Percentiles rank a stretch among this genome's conserved stretches.
Evolutionary conservation across 2,113 vertebrate genomes (phyloP).

Genomic region (Laterallus jamaicensis): DNA sequence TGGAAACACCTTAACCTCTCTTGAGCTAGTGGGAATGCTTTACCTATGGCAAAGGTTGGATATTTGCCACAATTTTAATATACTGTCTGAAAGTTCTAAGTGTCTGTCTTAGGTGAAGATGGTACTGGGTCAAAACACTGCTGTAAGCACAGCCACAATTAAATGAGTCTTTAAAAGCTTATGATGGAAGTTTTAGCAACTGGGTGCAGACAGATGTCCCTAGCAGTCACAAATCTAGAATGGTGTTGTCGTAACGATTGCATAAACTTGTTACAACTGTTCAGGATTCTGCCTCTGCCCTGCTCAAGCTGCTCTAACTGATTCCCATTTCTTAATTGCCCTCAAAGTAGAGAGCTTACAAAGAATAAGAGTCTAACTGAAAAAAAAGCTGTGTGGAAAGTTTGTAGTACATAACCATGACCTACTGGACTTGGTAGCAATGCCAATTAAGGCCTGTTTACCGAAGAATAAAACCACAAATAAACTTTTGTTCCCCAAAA

Average conservation of each 20-base stretch:
- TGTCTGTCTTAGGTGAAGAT: neutral
- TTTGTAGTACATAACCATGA: neutral
- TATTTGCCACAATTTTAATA: neutral
- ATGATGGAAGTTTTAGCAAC: neutral
- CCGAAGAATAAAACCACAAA: neutral
- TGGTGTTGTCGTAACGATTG: neutral
- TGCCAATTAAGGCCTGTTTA: neutral
- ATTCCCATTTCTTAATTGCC: neutral
- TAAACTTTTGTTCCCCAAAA: neutral
- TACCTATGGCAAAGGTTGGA: neutral
- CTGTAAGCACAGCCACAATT: neutral
- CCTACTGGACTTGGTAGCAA: neutral
- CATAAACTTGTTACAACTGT: neutral
- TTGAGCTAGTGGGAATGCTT: neutral
- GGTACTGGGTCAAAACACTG: neutral
- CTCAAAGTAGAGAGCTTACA: neutral
- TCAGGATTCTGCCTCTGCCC: neutral
- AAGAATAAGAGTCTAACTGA: neutral
- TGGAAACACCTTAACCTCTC: neutral
- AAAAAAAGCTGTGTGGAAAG: neutral
- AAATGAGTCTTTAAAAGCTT: neutral
- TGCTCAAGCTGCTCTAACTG: neutral
- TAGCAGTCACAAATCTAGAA: neutral
- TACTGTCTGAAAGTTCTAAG: neutral
- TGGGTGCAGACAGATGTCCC: neutral